phyloP scores from a whole-genome alignment of 1,140 invertebrate genomes.

The Telenomus remus region DNA sequence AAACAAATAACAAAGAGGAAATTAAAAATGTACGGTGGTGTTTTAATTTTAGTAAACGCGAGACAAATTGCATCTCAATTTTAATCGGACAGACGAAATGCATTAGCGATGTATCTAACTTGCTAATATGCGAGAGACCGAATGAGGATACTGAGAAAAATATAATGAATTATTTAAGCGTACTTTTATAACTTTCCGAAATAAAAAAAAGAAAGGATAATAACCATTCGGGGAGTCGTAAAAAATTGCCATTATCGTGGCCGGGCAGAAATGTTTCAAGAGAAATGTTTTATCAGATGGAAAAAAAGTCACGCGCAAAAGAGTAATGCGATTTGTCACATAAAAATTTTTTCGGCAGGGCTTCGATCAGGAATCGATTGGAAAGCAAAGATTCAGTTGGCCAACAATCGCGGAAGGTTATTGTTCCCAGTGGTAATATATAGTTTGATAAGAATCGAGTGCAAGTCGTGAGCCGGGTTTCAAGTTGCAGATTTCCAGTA shows the following conservation, averaged over 20 bases:
- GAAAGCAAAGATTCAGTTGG: constrained; percentile 33
- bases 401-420: constrained; percentile 55
- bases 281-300: not conserved
- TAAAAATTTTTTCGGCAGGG: constrained; percentile 8
- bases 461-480: constrained; percentile 58
- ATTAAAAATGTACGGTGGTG: no score
- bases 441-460: constrained; percentile 59
- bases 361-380: constrained; percentile 38
- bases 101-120: no score
- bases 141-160: no score
- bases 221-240: no score
- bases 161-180: no score
- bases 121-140: no score
- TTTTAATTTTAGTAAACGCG: no score
- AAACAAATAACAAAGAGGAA: no score
- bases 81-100: no score
- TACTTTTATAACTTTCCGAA: no score
- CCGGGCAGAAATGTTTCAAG: not conserved
- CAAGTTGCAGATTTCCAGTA: constrained; percentile 58
- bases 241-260: not conserved
- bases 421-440: constrained; percentile 59
- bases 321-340: constrained; percentile 31
- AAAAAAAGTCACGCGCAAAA: constrained; percentile 11
- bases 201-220: no score
- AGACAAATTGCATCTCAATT: no score